These are phyloP conservation scores for Bhutanitis thaidina DNA, from an alignment of 2,888 invertebrate genomes.

Conservation along the genomic window DNA sequence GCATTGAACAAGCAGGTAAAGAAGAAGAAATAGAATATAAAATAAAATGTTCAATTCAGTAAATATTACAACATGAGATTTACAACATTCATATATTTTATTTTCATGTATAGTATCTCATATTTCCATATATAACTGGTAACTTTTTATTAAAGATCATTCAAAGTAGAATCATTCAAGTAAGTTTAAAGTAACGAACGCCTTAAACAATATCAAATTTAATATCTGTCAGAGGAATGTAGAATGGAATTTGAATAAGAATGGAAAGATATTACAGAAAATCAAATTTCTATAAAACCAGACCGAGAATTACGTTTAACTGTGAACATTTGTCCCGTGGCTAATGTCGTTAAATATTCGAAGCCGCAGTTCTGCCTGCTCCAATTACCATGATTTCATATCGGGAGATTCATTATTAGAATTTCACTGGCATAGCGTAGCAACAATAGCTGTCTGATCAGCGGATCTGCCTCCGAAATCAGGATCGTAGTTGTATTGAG, in stretches of 20 bases:
- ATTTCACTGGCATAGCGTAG: too few relatives aligned
- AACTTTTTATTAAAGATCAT: not conserved
- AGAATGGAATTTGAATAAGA: conserved; percentile 13
- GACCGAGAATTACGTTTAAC: not conserved
- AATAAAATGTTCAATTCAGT: too few relatives aligned
- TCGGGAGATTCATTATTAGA: conserved; percentile 1
- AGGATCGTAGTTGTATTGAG: too few relatives aligned
- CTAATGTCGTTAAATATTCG: conserved; percentile 7
- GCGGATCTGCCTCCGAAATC: too few relatives aligned
- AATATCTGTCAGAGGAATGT: conserved; percentile 8
- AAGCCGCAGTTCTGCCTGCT: not conserved
- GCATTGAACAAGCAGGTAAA: too few relatives aligned
- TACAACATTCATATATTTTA: too few relatives aligned
- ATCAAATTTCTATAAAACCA: conserved; percentile 13
- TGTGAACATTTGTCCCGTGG: not conserved
- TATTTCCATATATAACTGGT: too few relatives aligned
- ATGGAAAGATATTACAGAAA: conserved; percentile 13
- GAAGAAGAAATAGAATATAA: too few relatives aligned
- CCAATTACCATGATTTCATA: conserved; percentile 8
- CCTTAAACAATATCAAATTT: conserved; percentile 14
- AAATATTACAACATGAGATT: too few relatives aligned
- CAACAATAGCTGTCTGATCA: too few relatives aligned
- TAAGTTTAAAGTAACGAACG: conserved; percentile 3
- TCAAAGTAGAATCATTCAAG: too few relatives aligned
- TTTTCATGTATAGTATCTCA: too few relatives aligned